Base-by-base conservation (phyloP, 2,888 invertebrate species). In the Chrysolina haemoptera region DNA sequence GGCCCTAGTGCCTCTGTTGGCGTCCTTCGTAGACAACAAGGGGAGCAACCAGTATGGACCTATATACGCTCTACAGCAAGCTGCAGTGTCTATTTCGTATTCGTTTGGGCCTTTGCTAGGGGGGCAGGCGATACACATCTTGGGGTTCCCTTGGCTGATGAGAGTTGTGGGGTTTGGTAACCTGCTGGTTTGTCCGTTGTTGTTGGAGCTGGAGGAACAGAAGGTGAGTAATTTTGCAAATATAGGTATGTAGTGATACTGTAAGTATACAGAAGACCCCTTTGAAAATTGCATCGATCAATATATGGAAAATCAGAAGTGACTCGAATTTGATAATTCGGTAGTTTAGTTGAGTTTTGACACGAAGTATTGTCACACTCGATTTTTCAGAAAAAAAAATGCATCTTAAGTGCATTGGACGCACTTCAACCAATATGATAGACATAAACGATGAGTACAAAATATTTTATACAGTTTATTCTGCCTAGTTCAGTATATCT, bases 51-150 rank as follows among this genome's bases (percentile, higher is more conserved):
- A 92, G 79, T 95, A 95, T 84, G 94, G 94, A 4, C 91, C 92
- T 0, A 93, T 95, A n/a, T 96, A 96, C 85, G 94, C 96, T 68
- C 90, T 96, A 70, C 95, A 95, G 82, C 96, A 96, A 88, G 92
- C 93, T 16, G 93, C 95, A 5, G 95, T 95, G 62, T 94, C 95
- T 81, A 88, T 95, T 64, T 95, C 95, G 22, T 96, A 96, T 85
- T 93, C 93, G 41, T 87, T 95, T 63, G 95, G 95, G 70, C 95
- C 96, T 0, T 89, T 95, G 59, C 84, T 94, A 64, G 95, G 94
- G 20, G 94, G 95, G 1, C 92, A 93, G 82, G 86, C 94, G 76
- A 93, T 94, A 0, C 91, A 92, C 80, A 85, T 89, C 12, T 88
- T 94, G 59, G 95, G 95, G 48, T 94, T 94, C 85, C 90, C 91